Percentiles rank a stretch among this genome's conserved stretches.
Conservation (phyloP, 1,140 invertebrate genomes). For the Hycleus cichorii region DNA sequence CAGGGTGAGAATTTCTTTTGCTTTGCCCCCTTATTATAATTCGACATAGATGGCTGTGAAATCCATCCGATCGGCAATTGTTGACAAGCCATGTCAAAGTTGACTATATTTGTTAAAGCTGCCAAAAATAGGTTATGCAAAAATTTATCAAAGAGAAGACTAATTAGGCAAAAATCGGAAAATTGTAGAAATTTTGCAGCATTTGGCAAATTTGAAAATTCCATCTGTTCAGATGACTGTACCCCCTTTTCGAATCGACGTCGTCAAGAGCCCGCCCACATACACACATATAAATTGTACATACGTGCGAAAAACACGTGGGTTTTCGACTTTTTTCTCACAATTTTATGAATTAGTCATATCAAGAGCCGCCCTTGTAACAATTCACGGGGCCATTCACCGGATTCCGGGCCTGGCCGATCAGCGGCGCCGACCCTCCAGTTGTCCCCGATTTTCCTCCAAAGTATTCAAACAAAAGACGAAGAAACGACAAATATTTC, state of each 20-base stretch:
- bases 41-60: too few species aligned
- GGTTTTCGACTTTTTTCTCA: background rate
- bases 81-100: too few species aligned
- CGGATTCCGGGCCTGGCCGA: too few species aligned
- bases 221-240: constrained; percentile 4
- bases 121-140: background rate
- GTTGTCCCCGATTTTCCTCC: too few species aligned
- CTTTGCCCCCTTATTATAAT: too few species aligned
- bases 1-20: too few species aligned
- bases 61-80: too few species aligned
- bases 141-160: constrained; percentile 1
- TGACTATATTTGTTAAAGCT: background rate
- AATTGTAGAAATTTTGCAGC: background rate
- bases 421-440: too few species aligned
- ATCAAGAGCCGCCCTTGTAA: too few species aligned
- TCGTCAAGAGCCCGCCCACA: constrained; percentile 18
- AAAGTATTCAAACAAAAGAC: background rate
- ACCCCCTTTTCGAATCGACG: background rate
- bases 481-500: background rate
- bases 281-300: constrained; percentile 17
- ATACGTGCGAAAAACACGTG: constrained; percentile 18
- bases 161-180: background rate
- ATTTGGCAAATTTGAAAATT: constrained; percentile 8
- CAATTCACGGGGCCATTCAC: too few species aligned
- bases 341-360: too few species aligned